Evolutionary conservation across 1,140 invertebrate species (phyloP).

Genomic region (Hycleus cichorii): DNA sequence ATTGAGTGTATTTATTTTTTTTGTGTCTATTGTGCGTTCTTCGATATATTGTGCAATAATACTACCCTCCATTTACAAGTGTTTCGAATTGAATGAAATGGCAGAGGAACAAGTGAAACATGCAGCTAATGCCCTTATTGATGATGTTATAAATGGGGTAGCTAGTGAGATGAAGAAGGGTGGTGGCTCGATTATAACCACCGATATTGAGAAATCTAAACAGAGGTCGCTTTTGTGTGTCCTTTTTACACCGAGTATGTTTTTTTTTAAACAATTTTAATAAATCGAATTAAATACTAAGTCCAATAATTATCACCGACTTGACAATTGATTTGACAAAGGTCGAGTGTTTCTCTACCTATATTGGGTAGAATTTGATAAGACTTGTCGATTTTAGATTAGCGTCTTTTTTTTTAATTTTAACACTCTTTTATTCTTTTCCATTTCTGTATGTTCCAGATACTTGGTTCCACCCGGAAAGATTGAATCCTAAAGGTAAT

Average conservation of each 20-base stretch:
- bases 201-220: slow-evolving; percentile 6
- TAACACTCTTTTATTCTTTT: too few species aligned
- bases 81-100: background rate
- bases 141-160: slow-evolving; percentile 30
- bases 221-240: slow-evolving; percentile 30
- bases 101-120: slow-evolving; percentile 19
- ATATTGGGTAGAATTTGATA: background rate
- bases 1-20: background rate
- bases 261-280: background rate
- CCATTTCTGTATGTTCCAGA: slow-evolving; percentile 47
- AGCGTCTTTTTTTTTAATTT: slow-evolving; percentile 48
- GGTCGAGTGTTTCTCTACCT: background rate
- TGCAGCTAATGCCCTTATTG: slow-evolving; percentile 26
- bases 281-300: background rate
- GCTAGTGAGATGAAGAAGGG: slow-evolving; percentile 16
- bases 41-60: background rate
- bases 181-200: background rate
- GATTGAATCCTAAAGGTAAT: slow-evolving; percentile 80
- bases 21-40: background rate
- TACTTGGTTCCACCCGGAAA: slow-evolving; percentile 83
- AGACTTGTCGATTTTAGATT: background rate
- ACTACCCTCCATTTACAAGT: background rate
- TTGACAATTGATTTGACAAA: background rate
- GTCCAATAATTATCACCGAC: background rate
- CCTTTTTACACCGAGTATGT: slow-evolving; percentile 32